A percentile compares a stretch with the other conserved stretches of the same genome.
Evolutionary conservation across 1,140 invertebrate genomes (phyloP).

Genomic region (Papilio helenus): DNA sequence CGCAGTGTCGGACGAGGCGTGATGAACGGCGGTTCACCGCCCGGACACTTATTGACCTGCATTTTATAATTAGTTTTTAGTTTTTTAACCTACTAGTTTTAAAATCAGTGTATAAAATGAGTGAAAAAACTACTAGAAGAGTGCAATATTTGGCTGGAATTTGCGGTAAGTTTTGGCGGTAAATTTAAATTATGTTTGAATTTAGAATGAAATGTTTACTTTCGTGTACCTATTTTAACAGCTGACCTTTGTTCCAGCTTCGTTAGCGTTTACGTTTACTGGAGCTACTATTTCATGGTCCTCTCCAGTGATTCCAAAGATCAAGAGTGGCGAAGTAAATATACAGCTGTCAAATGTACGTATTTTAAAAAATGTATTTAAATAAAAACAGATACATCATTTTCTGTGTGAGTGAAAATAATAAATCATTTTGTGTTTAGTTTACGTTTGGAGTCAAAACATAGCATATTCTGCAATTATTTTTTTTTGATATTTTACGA

Average conservation of each 20-base stretch:
- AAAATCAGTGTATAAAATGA: conserved; percentile 43
- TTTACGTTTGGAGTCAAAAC: no score
- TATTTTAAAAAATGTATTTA: conserved; percentile 12
- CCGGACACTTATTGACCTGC: conserved; percentile 4
- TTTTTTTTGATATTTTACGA: neutral
- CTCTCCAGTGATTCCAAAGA: conserved; percentile 82
- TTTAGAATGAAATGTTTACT: conserved; percentile 37
- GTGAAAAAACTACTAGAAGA: conserved; percentile 53
- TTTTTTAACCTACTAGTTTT: neutral
- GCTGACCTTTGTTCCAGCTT: conserved; percentile 55
- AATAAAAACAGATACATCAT: neutral
- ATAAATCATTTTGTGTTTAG: no score
- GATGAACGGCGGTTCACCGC: neutral
- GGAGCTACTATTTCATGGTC: conserved; percentile 77
- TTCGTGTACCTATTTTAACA: conserved; percentile 37
- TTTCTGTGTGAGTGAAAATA: no score
- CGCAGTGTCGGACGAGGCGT: conserved; percentile 11
- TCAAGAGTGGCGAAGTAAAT: conserved; percentile 72
- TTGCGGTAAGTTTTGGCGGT: conserved; percentile 65
- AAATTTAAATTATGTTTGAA: conserved; percentile 50
- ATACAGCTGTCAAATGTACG: conserved; percentile 74
- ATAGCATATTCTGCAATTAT: neutral
- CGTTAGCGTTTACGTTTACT: conserved; percentile 73
- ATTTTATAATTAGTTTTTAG: conserved; percentile 8
- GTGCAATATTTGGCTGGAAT: conserved; percentile 74